phyloP scores from a whole-genome alignment of 2,888 invertebrate species.

The Polyommatus iphigenia region DNA sequence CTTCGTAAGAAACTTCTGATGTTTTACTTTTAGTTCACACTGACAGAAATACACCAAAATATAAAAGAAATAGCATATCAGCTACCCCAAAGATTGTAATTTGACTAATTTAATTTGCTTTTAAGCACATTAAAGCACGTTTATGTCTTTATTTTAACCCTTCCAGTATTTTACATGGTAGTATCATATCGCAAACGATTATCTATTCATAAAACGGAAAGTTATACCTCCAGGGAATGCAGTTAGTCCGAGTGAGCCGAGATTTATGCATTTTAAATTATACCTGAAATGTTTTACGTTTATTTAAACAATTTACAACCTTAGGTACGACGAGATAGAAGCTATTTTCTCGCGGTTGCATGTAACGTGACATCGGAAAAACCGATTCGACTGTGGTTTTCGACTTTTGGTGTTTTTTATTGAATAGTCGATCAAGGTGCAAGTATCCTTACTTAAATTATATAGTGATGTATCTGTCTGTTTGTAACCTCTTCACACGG shows the following conservation, averaged over 20 bases:
- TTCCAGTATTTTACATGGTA: conserved; percentile 41
- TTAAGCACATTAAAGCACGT: neutral
- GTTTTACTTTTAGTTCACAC: too few species aligned
- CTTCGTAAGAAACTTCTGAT: too few species aligned
- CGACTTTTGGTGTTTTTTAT: neutral
- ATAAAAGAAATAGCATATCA: too few species aligned
- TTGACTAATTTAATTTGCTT: too few species aligned
- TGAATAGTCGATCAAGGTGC: neutral
- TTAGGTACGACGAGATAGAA: neutral
- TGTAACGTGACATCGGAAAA: neutral
- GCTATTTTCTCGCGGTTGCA: neutral
- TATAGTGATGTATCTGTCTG: too few species aligned
- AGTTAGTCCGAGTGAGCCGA: conserved; percentile 65
- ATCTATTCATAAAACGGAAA: conserved; percentile 74
- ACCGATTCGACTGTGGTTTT: conserved; percentile 13
- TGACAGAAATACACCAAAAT: too few species aligned
- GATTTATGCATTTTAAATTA: conserved; percentile 78
- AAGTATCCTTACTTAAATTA: too few species aligned
- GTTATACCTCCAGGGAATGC: conserved; percentile 66
- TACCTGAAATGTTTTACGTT: conserved; percentile 47
- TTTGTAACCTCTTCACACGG: too few species aligned
- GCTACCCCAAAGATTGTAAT: too few species aligned
- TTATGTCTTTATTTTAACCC: conserved; percentile 27
- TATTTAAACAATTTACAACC: neutral
- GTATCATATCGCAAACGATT: conserved; percentile 59